These are phyloP conservation scores for Cydia splendana DNA, from an alignment of 1,140 invertebrate species.

Conservation along the genomic window DNA sequence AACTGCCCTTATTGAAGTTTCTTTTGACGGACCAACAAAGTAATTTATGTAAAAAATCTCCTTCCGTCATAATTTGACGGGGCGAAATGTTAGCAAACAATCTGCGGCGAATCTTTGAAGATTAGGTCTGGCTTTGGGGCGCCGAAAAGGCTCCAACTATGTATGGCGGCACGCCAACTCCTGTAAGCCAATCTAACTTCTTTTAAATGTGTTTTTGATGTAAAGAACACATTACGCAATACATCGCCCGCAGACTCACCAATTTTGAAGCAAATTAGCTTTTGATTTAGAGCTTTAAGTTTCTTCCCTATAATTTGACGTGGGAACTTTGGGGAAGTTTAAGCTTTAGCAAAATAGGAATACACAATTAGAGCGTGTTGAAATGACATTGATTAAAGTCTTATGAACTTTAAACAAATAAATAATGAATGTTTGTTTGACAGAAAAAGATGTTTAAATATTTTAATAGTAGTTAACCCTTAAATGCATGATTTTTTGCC, in stretches of 20 bases:
- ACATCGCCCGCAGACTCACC: constrained; percentile 62
- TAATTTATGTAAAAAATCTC: constrained; percentile 69
- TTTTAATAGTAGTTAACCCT: too few species aligned
- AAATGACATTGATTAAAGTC: background rate
- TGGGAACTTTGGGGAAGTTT: constrained; percentile 27
- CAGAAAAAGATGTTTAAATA: too few species aligned
- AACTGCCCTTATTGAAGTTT: background rate
- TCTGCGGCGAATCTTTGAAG: constrained; percentile 71
- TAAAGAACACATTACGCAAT: constrained; percentile 76
- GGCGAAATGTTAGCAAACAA: constrained; percentile 72
- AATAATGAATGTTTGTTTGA: too few species aligned
- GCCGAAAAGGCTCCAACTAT: constrained; percentile 71
- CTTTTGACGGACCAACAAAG: constrained; percentile 36
- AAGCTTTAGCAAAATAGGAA: constrained; percentile 33
- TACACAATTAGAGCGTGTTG: background rate
- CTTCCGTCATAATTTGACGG: constrained; percentile 70
- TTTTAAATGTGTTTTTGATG: constrained; percentile 80
- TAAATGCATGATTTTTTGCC: too few species aligned
- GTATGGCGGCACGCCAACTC: constrained; percentile 76
- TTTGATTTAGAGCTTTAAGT: constrained; percentile 72
- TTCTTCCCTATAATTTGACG: constrained; percentile 41
- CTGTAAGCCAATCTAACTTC: constrained; percentile 79
- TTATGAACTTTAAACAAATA: background rate
- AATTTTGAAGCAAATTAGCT: constrained; percentile 74
- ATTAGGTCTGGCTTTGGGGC: constrained; percentile 72